Conservation (phyloP, 1,140 invertebrate species). For the Yoshiicerus persimilis region DNA sequence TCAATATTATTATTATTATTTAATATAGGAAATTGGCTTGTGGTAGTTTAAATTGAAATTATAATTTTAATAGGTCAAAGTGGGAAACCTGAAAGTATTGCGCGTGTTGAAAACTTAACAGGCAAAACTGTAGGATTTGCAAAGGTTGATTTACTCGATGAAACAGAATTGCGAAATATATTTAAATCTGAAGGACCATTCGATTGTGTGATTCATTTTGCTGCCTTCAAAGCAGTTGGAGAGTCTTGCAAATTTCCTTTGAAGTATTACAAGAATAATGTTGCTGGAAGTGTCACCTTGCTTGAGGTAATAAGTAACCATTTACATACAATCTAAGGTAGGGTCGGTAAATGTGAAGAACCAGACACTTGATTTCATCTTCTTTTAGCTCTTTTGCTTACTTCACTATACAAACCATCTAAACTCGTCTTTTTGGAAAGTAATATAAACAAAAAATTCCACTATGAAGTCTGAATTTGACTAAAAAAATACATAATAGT, state of each 20-base stretch:
- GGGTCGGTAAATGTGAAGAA: no score
- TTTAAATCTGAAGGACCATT: slow-evolving; percentile 81
- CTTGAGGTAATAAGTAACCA: no score
- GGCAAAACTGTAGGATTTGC: slow-evolving; percentile 75
- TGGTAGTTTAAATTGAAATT: no score
- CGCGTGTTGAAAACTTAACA: slow-evolving; percentile 77
- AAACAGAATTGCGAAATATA: slow-evolving; percentile 65
- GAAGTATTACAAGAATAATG: slow-evolving; percentile 89
- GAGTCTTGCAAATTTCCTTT: slow-evolving; percentile 88
- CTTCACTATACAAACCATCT: slow-evolving; percentile 58
- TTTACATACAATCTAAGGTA: no score
- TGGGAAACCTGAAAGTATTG: slow-evolving; percentile 65
- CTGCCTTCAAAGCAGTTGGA: slow-evolving; percentile 90
- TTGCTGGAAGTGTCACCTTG: slow-evolving; percentile 83
- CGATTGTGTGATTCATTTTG: slow-evolving; percentile 90
- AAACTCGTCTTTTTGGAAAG: slow-evolving; percentile 68
- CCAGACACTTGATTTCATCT: no score
- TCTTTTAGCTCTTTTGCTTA: no score
- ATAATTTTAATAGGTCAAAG: no score
- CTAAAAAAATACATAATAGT: no score
- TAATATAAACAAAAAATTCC: no score
- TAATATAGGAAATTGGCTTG: no score
- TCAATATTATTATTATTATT: no score
- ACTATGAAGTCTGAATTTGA: no score
- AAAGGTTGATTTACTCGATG: slow-evolving; percentile 74